Conservation (phyloP, 2,113 vertebrate genomes). For the Lota lota region DNA sequence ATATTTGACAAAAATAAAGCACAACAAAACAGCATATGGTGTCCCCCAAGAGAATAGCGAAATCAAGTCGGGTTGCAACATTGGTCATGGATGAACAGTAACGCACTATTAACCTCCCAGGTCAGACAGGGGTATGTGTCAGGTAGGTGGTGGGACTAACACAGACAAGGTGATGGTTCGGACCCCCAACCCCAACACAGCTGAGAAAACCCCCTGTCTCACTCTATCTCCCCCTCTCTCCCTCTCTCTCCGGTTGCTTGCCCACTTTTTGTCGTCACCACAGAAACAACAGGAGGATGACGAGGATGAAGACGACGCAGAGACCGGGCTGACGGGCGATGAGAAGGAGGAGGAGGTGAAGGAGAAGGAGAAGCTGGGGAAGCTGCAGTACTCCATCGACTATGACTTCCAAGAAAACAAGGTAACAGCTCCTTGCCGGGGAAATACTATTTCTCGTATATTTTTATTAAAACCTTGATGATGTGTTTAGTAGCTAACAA, state of each 20-base stretch:
- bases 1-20: too few relatives aligned
- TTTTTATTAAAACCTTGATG: too few relatives aligned
- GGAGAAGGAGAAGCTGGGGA: constrained; percentile 93
- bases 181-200: constrained; percentile 32
- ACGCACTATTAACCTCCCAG: constrained; percentile 60
- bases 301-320: constrained; percentile 84
- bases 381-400: constrained; percentile 94
- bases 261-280: constrained; percentile 37
- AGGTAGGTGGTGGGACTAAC: constrained; percentile 70
- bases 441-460: too few relatives aligned
- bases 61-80: constrained; percentile 79
- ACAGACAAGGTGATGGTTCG: constrained; percentile 36
- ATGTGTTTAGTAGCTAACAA: too few relatives aligned
- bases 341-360: constrained; percentile 94
- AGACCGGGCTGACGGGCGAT: constrained; percentile 87
- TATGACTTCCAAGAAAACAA: constrained; percentile 96
- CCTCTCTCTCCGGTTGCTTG: constrained; percentile 34
- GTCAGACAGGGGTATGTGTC: constrained; percentile 48
- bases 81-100: constrained; percentile 70
- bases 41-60: constrained; percentile 73
- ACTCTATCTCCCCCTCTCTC: constrained; percentile 20
- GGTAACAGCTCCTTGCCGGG: constrained; percentile 55
- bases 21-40: constrained; percentile 64
- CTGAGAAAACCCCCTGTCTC: constrained; percentile 29
- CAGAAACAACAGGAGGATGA: constrained; percentile 86